Conservation (phyloP, 2,797 vertebrate genomes). For the Pterois miles region DNA sequence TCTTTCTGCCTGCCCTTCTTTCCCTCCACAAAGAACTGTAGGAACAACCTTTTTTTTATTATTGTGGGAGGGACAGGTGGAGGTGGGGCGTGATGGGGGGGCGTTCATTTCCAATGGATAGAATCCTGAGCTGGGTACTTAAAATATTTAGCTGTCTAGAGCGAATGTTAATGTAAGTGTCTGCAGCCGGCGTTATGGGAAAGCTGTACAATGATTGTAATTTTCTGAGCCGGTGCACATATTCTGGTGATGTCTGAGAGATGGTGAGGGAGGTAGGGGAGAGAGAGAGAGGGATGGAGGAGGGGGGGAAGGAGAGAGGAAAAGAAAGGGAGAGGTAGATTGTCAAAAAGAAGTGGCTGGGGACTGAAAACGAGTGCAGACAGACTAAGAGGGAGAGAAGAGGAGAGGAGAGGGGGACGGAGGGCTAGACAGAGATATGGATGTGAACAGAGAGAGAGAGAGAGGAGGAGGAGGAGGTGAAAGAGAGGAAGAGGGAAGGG, state of each 20-base stretch:
- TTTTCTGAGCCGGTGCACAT: constrained; percentile 91
- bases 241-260: constrained; percentile 71
- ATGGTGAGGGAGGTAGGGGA: not conserved
- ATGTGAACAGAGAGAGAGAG: constrained; percentile 1
- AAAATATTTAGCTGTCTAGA: constrained; percentile 97
- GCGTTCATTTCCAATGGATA: constrained; percentile 85
- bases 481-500: constrained; percentile 16
- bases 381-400: constrained; percentile 22
- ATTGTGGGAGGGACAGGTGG: not conserved
- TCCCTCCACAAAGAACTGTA: constrained; percentile 2
- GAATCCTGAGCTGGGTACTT: constrained; percentile 86
- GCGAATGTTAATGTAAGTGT: constrained; percentile 94
- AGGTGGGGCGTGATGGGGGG: constrained; percentile 24
- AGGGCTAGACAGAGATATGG: constrained; percentile 62
- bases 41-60: constrained; percentile 25
- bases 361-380: constrained; percentile 27
- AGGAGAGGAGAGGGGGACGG: constrained; percentile 41
- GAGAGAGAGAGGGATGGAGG: not conserved
- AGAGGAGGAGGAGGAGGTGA: not conserved
- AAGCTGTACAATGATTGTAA: constrained; percentile 90
- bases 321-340: not conserved
- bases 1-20: constrained; percentile 8
- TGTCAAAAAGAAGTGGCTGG: constrained; percentile 31
- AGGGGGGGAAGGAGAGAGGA: not conserved
- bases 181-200: constrained; percentile 89